phyloP scores from a whole-genome alignment of 2,797 vertebrate species.

The Erethizon dorsatum region DNA sequence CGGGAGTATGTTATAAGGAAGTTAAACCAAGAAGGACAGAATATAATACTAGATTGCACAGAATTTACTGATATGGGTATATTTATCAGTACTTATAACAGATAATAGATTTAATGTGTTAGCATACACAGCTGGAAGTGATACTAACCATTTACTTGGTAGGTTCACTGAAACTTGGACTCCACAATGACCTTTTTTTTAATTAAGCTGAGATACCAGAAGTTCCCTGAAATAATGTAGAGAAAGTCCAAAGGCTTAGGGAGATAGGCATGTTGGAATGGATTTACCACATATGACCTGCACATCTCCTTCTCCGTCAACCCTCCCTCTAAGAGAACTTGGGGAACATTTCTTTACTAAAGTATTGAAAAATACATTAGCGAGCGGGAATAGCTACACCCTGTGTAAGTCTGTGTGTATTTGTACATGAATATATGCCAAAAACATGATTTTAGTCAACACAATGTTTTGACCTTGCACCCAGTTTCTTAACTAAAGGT shows the following conservation, averaged over 20 bases:
- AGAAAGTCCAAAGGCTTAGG: constrained; percentile 51
- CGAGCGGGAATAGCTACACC: background rate
- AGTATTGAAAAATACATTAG: constrained; percentile 19
- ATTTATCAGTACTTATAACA: constrained; percentile 36
- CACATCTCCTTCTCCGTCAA: background rate
- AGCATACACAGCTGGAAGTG: constrained; percentile 19
- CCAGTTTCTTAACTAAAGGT: constrained; percentile 37
- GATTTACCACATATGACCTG: constrained; percentile 6
- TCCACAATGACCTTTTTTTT: constrained; percentile 22
- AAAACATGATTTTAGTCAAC: constrained; percentile 26
- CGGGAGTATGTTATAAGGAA: constrained; percentile 15
- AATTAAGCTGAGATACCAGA: constrained; percentile 29
- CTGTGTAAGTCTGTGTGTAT: background rate
- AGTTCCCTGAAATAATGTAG: constrained; percentile 3
- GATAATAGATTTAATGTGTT: constrained; percentile 33
- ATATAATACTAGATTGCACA: background rate
- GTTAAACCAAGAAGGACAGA: constrained; percentile 39
- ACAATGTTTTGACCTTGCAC: constrained; percentile 24
- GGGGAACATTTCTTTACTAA: constrained; percentile 31
- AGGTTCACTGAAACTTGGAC: constrained; percentile 49
- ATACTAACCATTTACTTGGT: constrained; percentile 4
- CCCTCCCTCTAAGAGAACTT: background rate
- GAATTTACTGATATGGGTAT: constrained; percentile 34
- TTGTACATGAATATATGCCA: background rate
- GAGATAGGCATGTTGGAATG: constrained; percentile 29